Base-by-base conservation (phyloP, 2,113 vertebrate genomes). In the Lepisosteus oculatus region DNA sequence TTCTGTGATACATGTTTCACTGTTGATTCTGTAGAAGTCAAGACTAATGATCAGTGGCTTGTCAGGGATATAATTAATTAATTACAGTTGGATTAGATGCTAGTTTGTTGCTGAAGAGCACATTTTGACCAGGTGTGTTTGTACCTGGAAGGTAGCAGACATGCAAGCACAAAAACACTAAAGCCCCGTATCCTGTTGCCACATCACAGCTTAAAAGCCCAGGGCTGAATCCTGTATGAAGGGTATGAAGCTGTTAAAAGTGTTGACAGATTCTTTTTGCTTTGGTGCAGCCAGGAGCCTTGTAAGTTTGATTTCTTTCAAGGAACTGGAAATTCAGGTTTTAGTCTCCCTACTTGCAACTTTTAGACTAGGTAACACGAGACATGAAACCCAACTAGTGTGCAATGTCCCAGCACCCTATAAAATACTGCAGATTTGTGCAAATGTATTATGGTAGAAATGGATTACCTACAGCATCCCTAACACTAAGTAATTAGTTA, bases 311-410 rank as follows among this genome's bases (percentile, higher is more conserved):
- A 43, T 86, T 3, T 0, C 55, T 72, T 75, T 41, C 70, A 67
- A 72, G 17, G 74, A 92, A 84, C 78, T 85, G 82, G 88, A 88
- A 87, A 80, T 68, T 83, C 87, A 75, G 76, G 74, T 87, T 93
- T 73, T 69, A n/a, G 6, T 67, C 11, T 74, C 71, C 47, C 63
- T 67, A 45, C 51, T 43, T 61, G 61, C 73, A 51, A 64, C 9
- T 54, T 63, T 57, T 45, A 72, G 80, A 84, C 79, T 78, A 77
- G 12, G 79, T 71, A 78, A 76, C 82, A 77, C 89, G 80, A 80
- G 88, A 85, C 87, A 79, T 75, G 77, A 87, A 85, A 84, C 72
- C 67, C 77, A 0, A 77, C 87, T 13, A 62, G 56, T 83, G 73
- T 81, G 68, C 14, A 76, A 70, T 80, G 86, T 69, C 65, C 70